A percentile compares a stretch with the other conserved stretches of the same genome.
Evolutionary conservation across 2,113 vertebrate genomes (phyloP).

Genomic region (Phaethon lepturus): DNA sequence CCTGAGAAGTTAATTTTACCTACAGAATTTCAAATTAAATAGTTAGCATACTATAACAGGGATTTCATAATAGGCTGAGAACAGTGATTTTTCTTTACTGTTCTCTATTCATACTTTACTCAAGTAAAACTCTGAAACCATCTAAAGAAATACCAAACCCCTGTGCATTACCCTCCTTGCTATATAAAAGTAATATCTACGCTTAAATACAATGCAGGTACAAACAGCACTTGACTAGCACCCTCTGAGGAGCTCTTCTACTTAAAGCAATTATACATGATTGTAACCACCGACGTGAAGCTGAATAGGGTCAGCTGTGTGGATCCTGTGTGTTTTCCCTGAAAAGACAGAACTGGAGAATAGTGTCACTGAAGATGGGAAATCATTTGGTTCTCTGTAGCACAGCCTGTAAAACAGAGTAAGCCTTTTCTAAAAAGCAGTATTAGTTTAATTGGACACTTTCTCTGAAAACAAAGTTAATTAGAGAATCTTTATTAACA

Average conservation of each 20-base stretch:
- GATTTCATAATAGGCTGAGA: background rate
- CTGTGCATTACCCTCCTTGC: background rate
- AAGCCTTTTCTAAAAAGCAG: background rate
- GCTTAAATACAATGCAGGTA: background rate
- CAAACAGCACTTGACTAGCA: background rate
- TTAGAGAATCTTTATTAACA: background rate
- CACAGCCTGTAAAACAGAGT: background rate
- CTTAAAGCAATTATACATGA: conserved; percentile 4
- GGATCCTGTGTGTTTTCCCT: background rate
- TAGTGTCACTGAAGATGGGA: background rate
- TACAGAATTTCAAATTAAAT: background rate
- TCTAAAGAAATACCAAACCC: background rate
- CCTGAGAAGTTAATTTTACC: background rate
- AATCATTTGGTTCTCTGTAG: background rate
- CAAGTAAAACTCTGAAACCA: background rate
- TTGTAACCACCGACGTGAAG: background rate
- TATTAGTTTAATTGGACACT: background rate
- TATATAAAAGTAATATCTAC: background rate
- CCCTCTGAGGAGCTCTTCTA: conserved; percentile 13
- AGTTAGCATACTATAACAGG: background rate
- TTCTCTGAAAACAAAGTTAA: background rate
- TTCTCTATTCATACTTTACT: background rate
- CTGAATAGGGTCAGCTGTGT: background rate
- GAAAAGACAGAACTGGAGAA: background rate
- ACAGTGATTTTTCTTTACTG: background rate